Evolutionary conservation across 2,888 invertebrate genomes (phyloP).

Genomic region (Andricus curvator): DNA sequence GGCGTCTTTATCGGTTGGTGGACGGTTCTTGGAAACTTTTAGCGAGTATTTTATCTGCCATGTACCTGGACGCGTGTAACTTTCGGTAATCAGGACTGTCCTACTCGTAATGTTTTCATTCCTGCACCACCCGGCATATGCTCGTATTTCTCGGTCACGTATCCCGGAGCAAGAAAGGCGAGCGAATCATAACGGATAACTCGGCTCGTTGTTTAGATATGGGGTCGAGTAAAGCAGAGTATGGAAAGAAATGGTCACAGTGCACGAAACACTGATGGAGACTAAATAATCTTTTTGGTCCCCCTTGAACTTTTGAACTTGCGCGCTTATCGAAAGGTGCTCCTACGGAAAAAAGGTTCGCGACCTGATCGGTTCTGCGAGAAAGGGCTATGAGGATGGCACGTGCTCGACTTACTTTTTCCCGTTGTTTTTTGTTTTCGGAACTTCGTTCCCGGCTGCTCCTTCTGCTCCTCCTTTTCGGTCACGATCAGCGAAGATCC

Average conservation of each 20-base stretch:
- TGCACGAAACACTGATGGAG: not conserved
- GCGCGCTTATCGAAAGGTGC: not conserved
- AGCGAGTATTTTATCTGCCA: not conserved
- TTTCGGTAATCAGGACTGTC: not conserved
- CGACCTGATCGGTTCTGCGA: not conserved
- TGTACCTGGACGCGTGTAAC: not conserved
- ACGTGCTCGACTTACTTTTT: conserved; percentile 46
- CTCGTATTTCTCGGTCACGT: conserved; percentile 44
- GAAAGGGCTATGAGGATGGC: conserved; percentile 29
- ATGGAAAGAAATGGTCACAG: not conserved
- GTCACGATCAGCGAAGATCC: conserved; percentile 18
- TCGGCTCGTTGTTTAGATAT: conserved; percentile 54
- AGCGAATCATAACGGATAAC: conserved; percentile 55
- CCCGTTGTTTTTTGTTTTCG: conserved; percentile 18
- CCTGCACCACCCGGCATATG: conserved; percentile 19
- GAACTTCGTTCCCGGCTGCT: conserved; percentile 8
- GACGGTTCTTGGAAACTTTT: not conserved
- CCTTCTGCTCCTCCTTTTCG: conserved; percentile 5
- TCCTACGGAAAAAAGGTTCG: too few relatives aligned
- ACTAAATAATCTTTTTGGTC: not conserved
- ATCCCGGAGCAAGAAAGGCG: conserved; percentile 53
- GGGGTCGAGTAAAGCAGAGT: conserved; percentile 46
- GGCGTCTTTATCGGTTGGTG: not conserved
- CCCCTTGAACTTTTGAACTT: not conserved
- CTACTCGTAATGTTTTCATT: conserved; percentile 18